phyloP scores from a whole-genome alignment of 2,113 vertebrate species.

The Periophthalmus modestus region DNA sequence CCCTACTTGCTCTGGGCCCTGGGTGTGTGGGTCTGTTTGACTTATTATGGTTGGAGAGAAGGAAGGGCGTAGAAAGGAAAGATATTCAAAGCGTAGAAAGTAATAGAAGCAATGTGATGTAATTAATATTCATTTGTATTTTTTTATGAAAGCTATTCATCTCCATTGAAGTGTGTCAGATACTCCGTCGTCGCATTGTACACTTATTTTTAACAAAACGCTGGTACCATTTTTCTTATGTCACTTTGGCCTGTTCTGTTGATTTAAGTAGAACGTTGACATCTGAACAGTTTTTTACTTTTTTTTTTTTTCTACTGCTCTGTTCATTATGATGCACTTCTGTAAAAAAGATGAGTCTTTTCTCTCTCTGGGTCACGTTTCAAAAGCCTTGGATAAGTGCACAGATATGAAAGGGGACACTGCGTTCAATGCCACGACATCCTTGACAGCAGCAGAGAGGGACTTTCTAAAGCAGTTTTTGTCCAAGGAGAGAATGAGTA shows the following conservation, averaged over 20 bases:
- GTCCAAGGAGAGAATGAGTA: not conserved
- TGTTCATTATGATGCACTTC: not conserved
- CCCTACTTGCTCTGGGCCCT: too few relatives aligned
- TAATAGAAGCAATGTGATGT: too few relatives aligned
- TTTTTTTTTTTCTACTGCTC: not conserved
- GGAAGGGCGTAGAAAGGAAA: too few relatives aligned
- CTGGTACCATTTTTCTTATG: not conserved
- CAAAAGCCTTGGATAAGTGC: conserved; percentile 22
- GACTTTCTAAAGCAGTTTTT: conserved; percentile 11
- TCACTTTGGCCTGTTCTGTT: too few relatives aligned
- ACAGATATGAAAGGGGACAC: conserved; percentile 5
- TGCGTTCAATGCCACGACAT: not conserved
- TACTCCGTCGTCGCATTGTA: too few relatives aligned
- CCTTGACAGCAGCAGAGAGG: conserved; percentile 24
- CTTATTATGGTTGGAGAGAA: too few relatives aligned
- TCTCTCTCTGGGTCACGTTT: conserved; percentile 18
- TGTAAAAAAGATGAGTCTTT: not conserved
- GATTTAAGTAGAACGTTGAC: not conserved
- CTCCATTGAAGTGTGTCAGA: not conserved
- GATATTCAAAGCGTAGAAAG: too few relatives aligned
- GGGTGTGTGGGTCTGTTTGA: too few relatives aligned
- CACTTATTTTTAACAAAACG: not conserved
- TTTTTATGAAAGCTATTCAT: too few relatives aligned
- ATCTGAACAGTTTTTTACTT: not conserved
- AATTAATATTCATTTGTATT: too few relatives aligned